Percentiles rank a stretch among this genome's conserved stretches.
These are phyloP conservation scores for Onthophagus sagittarius DNA, from an alignment of 2,888 invertebrate species.

Conservation along the genomic window DNA sequence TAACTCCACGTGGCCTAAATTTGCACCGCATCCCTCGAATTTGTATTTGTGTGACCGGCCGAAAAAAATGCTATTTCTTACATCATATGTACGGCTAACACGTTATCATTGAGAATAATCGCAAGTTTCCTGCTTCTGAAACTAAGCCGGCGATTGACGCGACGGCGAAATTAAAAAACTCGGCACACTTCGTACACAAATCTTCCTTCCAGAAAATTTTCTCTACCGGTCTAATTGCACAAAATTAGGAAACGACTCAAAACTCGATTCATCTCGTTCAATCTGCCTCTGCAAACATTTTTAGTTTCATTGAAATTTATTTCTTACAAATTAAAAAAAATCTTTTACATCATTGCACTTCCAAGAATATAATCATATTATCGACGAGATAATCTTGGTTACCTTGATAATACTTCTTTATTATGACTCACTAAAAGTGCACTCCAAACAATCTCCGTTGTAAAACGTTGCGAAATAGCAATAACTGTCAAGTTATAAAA, in stretches of 20 bases:
- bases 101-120: constrained; percentile 42
- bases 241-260: constrained; percentile 1
- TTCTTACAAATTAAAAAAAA: neutral
- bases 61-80: constrained; percentile 26
- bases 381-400: neutral
- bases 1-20: neutral
- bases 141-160: constrained; percentile 30
- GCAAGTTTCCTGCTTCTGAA: constrained; percentile 41
- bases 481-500: neutral
- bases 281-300: neutral
- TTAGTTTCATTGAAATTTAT: too few relatives aligned
- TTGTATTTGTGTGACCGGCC: neutral
- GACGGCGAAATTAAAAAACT: neutral
- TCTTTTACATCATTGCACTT: neutral
- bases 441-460: neutral
- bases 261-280: neutral
- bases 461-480: neutral
- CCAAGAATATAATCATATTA: neutral
- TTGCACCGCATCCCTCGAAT: neutral
- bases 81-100: constrained; percentile 33
- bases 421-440: neutral
- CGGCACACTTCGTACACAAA: neutral
- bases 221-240: neutral
- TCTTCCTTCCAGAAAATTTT: neutral
- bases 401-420: neutral